Evolutionary conservation across 2,113 vertebrate species (phyloP).

Genomic region (Myotis yumanensis): DNA sequence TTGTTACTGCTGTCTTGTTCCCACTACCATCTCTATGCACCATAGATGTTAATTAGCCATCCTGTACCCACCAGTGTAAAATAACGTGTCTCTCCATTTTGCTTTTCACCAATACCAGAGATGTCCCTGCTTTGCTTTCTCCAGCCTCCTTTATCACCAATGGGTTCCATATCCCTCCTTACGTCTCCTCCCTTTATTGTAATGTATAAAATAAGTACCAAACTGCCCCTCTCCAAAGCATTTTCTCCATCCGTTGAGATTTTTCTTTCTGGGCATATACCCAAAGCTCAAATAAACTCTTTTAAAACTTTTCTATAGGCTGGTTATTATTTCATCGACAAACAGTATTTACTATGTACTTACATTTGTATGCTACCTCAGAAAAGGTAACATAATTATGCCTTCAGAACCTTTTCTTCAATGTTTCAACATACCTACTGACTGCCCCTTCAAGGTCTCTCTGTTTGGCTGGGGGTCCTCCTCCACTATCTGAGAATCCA

Average conservation of each 20-base stretch:
- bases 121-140: neutral
- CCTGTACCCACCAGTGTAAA: neutral
- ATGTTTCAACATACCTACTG: slow-evolving; percentile 88
- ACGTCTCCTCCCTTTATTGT: neutral
- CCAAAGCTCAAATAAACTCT: neutral
- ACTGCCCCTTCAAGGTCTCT: slow-evolving; percentile 97
- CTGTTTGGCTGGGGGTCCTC: slow-evolving; percentile 98
- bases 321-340: neutral
- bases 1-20: neutral
- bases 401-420: neutral
- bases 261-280: neutral
- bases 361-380: neutral
- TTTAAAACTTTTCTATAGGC: neutral
- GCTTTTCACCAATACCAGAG: neutral
- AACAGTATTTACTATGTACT: neutral
- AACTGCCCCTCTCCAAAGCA: neutral
- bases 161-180: neutral
- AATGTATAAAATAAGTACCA: neutral
- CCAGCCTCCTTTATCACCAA: neutral
- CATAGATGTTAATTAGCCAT: neutral
- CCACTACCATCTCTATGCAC: neutral
- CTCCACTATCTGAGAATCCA: slow-evolving; percentile 97
- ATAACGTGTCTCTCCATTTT: neutral
- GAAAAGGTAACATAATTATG: neutral
- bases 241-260: neutral